Evolutionary conservation across 2,888 invertebrate genomes (phyloP), one percentile per base, ranked within the genome.

Genomic region (Lithophane leautieri): DNA sequence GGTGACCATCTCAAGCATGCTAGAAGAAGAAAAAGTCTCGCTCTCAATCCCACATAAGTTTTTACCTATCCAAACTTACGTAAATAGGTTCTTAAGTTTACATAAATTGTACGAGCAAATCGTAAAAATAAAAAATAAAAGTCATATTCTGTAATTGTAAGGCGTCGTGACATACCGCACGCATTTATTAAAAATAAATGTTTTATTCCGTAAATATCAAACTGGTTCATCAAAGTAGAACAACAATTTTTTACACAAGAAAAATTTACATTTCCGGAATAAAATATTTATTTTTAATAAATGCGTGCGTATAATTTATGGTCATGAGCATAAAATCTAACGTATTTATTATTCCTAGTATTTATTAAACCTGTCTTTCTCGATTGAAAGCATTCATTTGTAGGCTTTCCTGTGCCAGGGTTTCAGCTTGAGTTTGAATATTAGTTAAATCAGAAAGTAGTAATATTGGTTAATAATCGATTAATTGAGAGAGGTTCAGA

Each of bases 291-390:
- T 67, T 67, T 34, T 34, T 16, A 34, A 22, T 67, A n/a, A 16
- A 16, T 50, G 25, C 40, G 61, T 66, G 14, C 1, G 42, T 34
- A 50, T 34, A 60, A 60, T 60, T 60, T 42, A n/a, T 76, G 16
- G 34, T 19, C 1, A 22, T 7, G 19, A 50, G n/a, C n/a, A 70
- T 16, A 8, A 12, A n/a, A 19, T 6, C 6, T 4, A 56, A 19
- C 3, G 16, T 14, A 25, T 60, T 52, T 44, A 22, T 61, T 34
- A 28, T 63, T 58, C 22, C 22, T 28, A 14, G 28, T 4, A 56
- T 52, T 47, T 60, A 16, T 52, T 34, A 66, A 76, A 61, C 61
- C 61, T 16, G 76, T 47, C 2, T 47, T 47, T 25, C 22, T 9
- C 22, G 25, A 62, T 54, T 34, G 12, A 16, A 25, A 2, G 19